Evolutionary conservation across 2,888 invertebrate genomes (phyloP).

Genomic region (Eulithis prunata): DNA sequence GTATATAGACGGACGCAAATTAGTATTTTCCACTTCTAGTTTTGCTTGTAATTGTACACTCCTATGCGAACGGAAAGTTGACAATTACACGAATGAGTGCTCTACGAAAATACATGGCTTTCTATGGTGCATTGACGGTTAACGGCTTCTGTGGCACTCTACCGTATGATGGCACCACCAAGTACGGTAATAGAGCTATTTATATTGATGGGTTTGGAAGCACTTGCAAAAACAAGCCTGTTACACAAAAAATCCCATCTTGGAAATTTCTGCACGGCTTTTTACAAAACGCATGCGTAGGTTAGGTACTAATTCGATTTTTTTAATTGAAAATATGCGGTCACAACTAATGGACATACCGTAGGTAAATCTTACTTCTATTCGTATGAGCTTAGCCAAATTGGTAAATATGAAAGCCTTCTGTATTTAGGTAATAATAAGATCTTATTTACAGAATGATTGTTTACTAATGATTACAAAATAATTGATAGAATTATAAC

Average conservation of each 20-base stretch:
- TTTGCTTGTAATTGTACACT: slow-evolving; percentile 23
- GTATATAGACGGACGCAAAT: neutral
- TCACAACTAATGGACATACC: no score
- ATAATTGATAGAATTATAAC: slow-evolving; percentile 20
- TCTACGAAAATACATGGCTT: slow-evolving; percentile 58
- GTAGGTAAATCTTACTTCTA: no score
- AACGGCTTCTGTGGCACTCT: slow-evolving; percentile 38
- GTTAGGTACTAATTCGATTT: no score
- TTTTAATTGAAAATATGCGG: no score
- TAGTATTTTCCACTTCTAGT: slow-evolving; percentile 15
- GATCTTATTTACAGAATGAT: neutral
- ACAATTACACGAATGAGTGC: slow-evolving; percentile 71
- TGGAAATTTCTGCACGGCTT: no score
- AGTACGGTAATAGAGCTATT: slow-evolving; percentile 10
- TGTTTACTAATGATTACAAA: slow-evolving; percentile 15
- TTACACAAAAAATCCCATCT: no score
- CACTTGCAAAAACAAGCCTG: neutral
- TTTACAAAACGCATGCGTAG: no score
- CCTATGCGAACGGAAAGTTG: slow-evolving; percentile 56
- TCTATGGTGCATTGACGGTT: slow-evolving; percentile 54
- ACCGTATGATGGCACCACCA: slow-evolving; percentile 16
- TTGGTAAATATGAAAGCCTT: no score
- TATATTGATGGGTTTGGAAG: neutral
- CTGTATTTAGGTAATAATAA: no score
- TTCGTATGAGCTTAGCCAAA: no score